phyloP scores from a whole-genome alignment of 2,113 vertebrate genomes.

The Engystomops pustulosus region DNA sequence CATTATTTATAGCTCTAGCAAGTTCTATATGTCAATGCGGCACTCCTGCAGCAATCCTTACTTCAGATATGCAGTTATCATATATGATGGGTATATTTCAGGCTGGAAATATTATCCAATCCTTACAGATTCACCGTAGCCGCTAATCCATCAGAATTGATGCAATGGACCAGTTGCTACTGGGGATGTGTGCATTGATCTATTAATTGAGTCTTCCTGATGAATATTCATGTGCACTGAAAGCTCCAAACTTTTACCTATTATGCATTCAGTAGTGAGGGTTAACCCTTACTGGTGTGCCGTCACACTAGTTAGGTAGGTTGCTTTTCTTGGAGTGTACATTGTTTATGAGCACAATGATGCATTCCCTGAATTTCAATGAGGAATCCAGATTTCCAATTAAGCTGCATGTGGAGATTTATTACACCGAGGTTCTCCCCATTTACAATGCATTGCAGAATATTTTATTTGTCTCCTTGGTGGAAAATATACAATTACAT shows the following conservation, averaged over 20 bases:
- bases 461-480: background rate
- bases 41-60: background rate
- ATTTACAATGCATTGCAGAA: conserved; percentile 52
- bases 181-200: conserved; percentile 24
- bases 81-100: background rate
- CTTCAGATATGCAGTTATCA: background rate
- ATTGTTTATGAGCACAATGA: conserved; percentile 42
- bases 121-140: background rate
- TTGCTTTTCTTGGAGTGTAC: conserved; percentile 4
- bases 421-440: conserved; percentile 52
- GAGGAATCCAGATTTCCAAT: conserved; percentile 53
- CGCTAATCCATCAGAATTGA: no score
- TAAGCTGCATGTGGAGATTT: conserved; percentile 58
- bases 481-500: conserved; percentile 44
- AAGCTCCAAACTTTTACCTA: conserved; percentile 5
- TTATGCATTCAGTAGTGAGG: background rate
- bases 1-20: background rate
- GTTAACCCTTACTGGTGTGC: background rate
- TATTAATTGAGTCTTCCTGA: background rate
- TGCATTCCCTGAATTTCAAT: conserved; percentile 54
- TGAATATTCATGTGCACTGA: background rate
- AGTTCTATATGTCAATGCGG: background rate
- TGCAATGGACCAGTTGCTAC: conserved; percentile 6
- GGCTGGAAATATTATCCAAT: background rate
- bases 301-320: background rate